Percentiles rank a stretch among this genome's conserved stretches.
phyloP scores from a whole-genome alignment of 2,113 vertebrate species.

The Bostrychus sinensis region DNA sequence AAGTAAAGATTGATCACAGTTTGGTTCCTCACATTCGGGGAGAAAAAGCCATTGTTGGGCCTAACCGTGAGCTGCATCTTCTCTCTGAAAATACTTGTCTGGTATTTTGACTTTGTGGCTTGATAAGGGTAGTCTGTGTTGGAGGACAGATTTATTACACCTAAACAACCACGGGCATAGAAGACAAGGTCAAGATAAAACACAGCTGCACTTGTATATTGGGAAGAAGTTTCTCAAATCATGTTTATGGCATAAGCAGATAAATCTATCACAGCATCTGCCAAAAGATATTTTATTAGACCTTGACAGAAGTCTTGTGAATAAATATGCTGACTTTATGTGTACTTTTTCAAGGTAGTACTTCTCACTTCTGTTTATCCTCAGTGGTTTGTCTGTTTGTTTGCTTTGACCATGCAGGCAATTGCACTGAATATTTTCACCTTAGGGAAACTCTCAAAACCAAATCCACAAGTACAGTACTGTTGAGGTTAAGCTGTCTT shows the following conservation, averaged over 20 bases:
- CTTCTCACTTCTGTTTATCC: slow-evolving; percentile 1
- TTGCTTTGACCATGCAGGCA: not conserved
- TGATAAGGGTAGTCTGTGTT: slow-evolving; percentile 3
- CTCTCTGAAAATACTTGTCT: not conserved
- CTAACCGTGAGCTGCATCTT: not conserved
- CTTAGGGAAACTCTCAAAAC: not conserved
- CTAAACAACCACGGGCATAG: not conserved
- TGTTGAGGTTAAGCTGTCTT: not conserved
- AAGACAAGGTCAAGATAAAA: slow-evolving; percentile 2
- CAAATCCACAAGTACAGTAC: not conserved
- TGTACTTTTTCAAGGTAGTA: slow-evolving; percentile 4
- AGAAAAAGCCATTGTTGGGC: not conserved
- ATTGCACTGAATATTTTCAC: not conserved
- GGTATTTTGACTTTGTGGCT: slow-evolving; percentile 6
- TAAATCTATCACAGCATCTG: slow-evolving; percentile 12
- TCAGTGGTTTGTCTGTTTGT: slow-evolving; percentile 6
- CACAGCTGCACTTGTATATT: slow-evolving; percentile 1
- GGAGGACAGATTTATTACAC: slow-evolving; percentile 10
- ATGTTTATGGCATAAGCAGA: slow-evolving; percentile 9
- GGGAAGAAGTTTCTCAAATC: slow-evolving; percentile 6
- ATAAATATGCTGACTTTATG: slow-evolving; percentile 11
- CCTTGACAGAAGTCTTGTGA: slow-evolving; percentile 4
- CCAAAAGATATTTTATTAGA: not conserved
- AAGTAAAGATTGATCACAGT: no score
- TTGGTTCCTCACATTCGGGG: no score